phyloP scores from a whole-genome alignment of 2,888 invertebrate species.

The Diarsia mendica region DNA sequence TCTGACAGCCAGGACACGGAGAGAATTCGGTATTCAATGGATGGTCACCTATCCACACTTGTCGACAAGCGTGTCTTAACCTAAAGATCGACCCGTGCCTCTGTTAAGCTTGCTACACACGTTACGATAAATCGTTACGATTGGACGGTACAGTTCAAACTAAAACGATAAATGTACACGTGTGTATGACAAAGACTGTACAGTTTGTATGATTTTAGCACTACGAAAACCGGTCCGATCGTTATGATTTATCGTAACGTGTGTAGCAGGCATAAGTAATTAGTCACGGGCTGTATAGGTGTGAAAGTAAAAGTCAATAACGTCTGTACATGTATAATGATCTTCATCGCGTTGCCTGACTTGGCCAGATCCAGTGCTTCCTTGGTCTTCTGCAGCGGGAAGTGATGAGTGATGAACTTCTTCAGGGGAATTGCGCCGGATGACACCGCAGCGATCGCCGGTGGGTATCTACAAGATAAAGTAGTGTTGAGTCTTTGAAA shows the following conservation, averaged over 20 bases:
- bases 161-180: no score
- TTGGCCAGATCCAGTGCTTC: slow-evolving; percentile 95
- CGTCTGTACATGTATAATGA: slow-evolving; percentile 93
- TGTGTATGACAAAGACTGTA: no score
- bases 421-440: slow-evolving; percentile 94
- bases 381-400: slow-evolving; percentile 92
- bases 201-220: no score
- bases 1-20: no score
- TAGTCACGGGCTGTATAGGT: neutral
- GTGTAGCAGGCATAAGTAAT: no score
- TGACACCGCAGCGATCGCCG: slow-evolving; percentile 94
- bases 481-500: neutral
- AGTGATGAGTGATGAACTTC: slow-evolving; percentile 95
- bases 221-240: no score
- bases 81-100: neutral
- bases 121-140: no score
- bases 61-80: no score
- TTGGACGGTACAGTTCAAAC: no score
- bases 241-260: no score
- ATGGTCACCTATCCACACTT: neutral
- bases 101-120: no score
- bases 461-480: slow-evolving; percentile 91
- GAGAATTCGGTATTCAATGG: neutral
- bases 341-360: slow-evolving; percentile 94
- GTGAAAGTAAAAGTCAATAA: slow-evolving; percentile 48